Base-by-base conservation (phyloP, 2,797 vertebrate species). In the Discoglossus pictus region DNA sequence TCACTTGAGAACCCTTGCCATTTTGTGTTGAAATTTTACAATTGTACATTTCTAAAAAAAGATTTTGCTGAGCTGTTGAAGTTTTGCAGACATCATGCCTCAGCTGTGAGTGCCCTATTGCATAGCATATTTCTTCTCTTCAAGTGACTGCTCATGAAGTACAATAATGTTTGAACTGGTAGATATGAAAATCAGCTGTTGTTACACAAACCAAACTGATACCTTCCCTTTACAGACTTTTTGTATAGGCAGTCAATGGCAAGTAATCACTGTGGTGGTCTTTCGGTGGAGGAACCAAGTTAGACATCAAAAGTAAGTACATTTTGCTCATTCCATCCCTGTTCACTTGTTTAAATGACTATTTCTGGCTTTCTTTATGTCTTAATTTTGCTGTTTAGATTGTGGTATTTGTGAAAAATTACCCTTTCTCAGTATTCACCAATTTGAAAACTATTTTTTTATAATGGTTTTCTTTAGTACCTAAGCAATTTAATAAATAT, bases 291-390 rank as follows among this genome's bases (percentile, higher is more conserved):
- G 75, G 79, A 16, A 82, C 80, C 74, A 80, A 44, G 42, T 0
- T 81, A 61, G 78, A 77, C 61, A 11, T 81, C 2, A 76, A 75
- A 76, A 40, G 73, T 83, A 68, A 82, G 77, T 81, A 42, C 44
- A 76, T 21, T n/a, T 34, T 13, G 27, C 4, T 8, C 4, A 53
- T 9, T 35, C 21, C 13, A 62, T 48, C 16, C 44, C 39, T 66
- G 39, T 15, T 61, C 53, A 11, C 15, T 73, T 13, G 0, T 0
- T 25, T 71, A 44, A 72, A 34, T 47, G 17, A 9, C 38, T 8
- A n/a, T n/a, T n/a, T n/a, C n/a, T n/a, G n/a, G n/a, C n/a, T n/a
- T n/a, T n/a, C n/a, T n/a, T n/a, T n/a, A n/a, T n/a, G n/a, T n/a
- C n/a, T n/a, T n/a, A n/a, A n/a, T n/a, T n/a, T n/a, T n/a, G n/a